Percentiles rank a stretch among this genome's conserved stretches.
Conservation (phyloP, 2,888 invertebrate species). For the Ormyrus thymus region DNA sequence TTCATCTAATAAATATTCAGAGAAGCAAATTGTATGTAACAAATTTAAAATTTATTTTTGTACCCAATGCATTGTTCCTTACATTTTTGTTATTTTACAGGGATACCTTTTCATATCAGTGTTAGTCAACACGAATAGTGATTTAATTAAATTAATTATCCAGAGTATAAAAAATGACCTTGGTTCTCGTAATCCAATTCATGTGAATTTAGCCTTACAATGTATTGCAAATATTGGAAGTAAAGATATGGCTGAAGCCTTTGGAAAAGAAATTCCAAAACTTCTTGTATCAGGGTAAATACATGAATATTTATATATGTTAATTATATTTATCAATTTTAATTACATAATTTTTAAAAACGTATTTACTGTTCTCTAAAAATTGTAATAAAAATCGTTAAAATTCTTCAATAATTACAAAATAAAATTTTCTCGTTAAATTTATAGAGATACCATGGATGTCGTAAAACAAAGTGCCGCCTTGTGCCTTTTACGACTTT, state of each 20-base stretch:
- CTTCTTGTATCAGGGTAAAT: slow-evolving; percentile 95
- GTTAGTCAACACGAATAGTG: slow-evolving; percentile 98
- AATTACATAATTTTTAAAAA: background rate
- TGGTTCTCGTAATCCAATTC: slow-evolving; percentile 96
- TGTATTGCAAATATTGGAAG: slow-evolving; percentile 99
- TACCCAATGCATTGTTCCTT: too few relatives aligned
- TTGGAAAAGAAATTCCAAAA: slow-evolving; percentile 98
- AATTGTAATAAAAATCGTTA: background rate
- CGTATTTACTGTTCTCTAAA: background rate
- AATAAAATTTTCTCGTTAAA: slow-evolving; percentile 9
- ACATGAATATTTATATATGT: slow-evolving; percentile 10
- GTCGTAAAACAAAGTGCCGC: slow-evolving; percentile 99
- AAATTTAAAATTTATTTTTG: slow-evolving; percentile 1
- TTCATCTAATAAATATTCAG: slow-evolving; percentile 99
- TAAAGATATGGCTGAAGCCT: slow-evolving; percentile 99
- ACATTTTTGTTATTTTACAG: slow-evolving; percentile 76
- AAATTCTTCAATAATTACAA: background rate
- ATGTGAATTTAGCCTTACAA: slow-evolving; percentile 98
- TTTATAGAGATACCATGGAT: slow-evolving; percentile 94
- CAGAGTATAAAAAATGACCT: slow-evolving; percentile 99
- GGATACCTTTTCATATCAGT: slow-evolving; percentile 99
- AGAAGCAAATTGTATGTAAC: slow-evolving; percentile 95
- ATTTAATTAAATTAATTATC: slow-evolving; percentile 98
- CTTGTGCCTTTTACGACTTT: slow-evolving; percentile 93
- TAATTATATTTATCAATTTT: background rate